These are phyloP conservation scores for Phrynocephalus versicolor DNA, from an alignment of 2,113 vertebrate genomes.

Conservation along the genomic window DNA sequence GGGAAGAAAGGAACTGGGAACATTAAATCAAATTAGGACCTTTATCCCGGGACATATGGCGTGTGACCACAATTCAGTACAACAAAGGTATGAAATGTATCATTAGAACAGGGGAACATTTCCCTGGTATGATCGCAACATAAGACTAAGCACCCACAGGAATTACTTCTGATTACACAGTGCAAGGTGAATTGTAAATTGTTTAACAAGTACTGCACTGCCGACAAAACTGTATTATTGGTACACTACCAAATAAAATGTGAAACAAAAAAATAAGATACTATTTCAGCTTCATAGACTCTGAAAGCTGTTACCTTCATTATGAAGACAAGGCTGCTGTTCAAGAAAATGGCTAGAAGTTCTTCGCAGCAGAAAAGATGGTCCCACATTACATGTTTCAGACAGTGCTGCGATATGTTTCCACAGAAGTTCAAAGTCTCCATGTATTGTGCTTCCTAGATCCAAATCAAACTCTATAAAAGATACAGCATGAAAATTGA, in stretches of 20 bases:
- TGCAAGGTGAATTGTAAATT: not conserved
- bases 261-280: not conserved
- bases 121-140: no score
- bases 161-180: not conserved
- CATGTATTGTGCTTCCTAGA: not conserved
- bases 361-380: not conserved
- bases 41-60: no score
- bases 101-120: no score
- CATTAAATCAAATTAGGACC: no score
- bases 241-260: not conserved
- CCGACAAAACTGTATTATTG: not conserved
- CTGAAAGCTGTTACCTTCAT: not conserved
- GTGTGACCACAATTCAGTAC: no score
- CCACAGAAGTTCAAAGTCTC: constrained; percentile 9
- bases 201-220: not conserved
- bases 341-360: not conserved
- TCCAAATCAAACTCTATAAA: constrained; percentile 7
- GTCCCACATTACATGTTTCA: not conserved
- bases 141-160: not conserved
- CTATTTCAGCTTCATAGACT: not conserved
- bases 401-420: not conserved
- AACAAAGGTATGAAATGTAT: no score
- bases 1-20: no score
- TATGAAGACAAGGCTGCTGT: not conserved
- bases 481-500: not conserved